Evolutionary conservation across 2,797 vertebrate species (phyloP), one percentile per base, ranked within the genome.

Genomic region (Phyllotis vaccarum): DNA sequence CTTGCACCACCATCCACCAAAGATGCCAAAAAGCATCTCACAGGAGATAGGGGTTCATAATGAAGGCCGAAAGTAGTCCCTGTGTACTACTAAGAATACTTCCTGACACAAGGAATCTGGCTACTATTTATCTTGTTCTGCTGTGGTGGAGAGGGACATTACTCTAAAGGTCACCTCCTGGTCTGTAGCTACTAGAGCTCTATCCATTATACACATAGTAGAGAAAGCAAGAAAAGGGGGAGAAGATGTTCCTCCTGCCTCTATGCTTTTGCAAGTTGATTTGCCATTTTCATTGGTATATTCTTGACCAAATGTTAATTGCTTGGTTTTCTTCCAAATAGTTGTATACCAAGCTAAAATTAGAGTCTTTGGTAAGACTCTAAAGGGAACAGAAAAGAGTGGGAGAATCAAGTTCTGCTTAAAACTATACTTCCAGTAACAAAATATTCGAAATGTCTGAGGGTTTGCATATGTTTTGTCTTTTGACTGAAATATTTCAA

Each of bases 251-350:
- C 21, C 34, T 52, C 31, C 21, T 79, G 31, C 27, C 22, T 82
- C 83, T n/a, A 64, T 0, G 6, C 24, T 88, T 46, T 68, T 54
- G 62, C 27, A 43, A 22, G 75, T 40, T 60, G 60, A 43, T 8
- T 49, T 29, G 11, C 58, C 14, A 46, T 80, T 88, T 86, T 76
- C 29, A 80, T 78, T 72, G 46, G 34, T 22, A 70, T 76, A 54
- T 24, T 40, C 31, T 60, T 46, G 27, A 62, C n/a, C 22, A 76
- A 54, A 87, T 46, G 10, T 3, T 83, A 52, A 80, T 78, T 56
- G 58, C 16, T 68, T 83, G 49, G 10, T 37, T 95, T 92, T 49
- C 34, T 94, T 75, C 40, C 90, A 91, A 43, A 62, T n/a, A 40
- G 24, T 37, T 90, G 46, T 22, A 8, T n/a, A 31, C 16, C 60